Evolutionary conservation across 2,113 vertebrate species (phyloP).

Genomic region (Alectura lathami): DNA sequence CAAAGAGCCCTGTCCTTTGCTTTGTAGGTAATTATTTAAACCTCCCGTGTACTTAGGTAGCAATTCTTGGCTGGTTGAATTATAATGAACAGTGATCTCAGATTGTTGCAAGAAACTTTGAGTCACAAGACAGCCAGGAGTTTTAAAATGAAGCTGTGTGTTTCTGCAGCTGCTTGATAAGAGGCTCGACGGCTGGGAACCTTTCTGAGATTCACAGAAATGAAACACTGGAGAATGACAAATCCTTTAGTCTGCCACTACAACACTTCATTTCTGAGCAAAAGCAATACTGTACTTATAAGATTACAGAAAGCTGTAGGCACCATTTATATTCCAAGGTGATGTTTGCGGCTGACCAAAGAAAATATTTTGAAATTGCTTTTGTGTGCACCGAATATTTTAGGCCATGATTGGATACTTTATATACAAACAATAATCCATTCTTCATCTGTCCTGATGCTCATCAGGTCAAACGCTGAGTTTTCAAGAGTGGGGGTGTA

Average conservation of each 20-base stretch:
- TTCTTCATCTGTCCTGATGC: conserved; percentile 6
- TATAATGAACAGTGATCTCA: neutral
- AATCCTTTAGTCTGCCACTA: conserved; percentile 18
- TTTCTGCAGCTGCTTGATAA: conserved; percentile 59
- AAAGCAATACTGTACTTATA: neutral
- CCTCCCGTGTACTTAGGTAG: neutral
- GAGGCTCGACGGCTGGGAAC: neutral
- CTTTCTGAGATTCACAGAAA: conserved; percentile 26
- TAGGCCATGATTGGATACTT: neutral
- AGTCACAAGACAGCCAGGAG: neutral
- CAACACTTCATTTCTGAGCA: neutral
- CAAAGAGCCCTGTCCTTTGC: neutral
- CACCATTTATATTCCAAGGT: neutral
- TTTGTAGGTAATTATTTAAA: neutral
- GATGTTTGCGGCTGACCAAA: conserved; percentile 23
- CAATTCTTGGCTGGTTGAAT: neutral
- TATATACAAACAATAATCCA: neutral
- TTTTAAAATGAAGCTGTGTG: conserved; percentile 2
- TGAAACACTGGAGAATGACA: conserved; percentile 40
- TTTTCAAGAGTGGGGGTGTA: neutral
- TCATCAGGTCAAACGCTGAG: neutral
- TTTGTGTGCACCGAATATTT: neutral
- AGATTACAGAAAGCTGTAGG: conserved; percentile 28
- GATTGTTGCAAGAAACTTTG: neutral
- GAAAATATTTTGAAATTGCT: neutral